These are phyloP conservation scores for Oryzaephilus surinamensis DNA, from an alignment of 1,140 invertebrate species.

Conservation along the genomic window DNA sequence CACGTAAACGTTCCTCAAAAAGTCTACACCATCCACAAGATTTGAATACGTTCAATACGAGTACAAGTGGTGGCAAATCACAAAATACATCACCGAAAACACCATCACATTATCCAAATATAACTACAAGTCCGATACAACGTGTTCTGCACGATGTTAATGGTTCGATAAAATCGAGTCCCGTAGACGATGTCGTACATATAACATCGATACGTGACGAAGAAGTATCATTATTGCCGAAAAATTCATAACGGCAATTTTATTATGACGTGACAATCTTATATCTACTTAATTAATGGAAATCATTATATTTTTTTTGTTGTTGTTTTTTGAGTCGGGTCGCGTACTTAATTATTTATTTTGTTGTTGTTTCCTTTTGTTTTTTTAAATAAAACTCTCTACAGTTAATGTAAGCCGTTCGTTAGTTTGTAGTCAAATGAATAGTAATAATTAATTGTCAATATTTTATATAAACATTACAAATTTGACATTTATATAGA, in stretches of 20 bases:
- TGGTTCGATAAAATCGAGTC: conserved; percentile 21
- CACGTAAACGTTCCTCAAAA: conserved; percentile 23
- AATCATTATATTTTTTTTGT: too few relatives aligned
- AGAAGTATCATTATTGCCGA: conserved; percentile 27
- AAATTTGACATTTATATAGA: too few relatives aligned
- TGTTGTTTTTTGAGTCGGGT: too few relatives aligned
- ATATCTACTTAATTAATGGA: too few relatives aligned
- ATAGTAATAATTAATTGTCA: too few relatives aligned
- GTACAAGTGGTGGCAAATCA: conserved; percentile 6
- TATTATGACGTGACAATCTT: too few relatives aligned
- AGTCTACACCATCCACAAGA: conserved; percentile 13
- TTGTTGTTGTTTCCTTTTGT: too few relatives aligned
- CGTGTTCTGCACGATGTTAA: conserved; percentile 24
- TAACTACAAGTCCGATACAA: conserved; percentile 24
- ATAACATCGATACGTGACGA: conserved; percentile 21
- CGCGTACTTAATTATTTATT: too few relatives aligned
- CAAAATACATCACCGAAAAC: conserved; percentile 22
- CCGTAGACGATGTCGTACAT: conserved; percentile 19
- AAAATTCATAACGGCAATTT: conserved; percentile 29
- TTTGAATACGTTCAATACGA: conserved; percentile 10
- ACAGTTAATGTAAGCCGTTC: too few relatives aligned
- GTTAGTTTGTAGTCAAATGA: too few relatives aligned
- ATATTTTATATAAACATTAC: too few relatives aligned
- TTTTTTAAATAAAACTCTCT: too few relatives aligned
- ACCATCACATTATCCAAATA: conserved; percentile 18